A percentile compares a stretch with the other conserved stretches of the same genome.
Conservation (phyloP, 2,797 vertebrate species). For the Onychomys torridus region DNA sequence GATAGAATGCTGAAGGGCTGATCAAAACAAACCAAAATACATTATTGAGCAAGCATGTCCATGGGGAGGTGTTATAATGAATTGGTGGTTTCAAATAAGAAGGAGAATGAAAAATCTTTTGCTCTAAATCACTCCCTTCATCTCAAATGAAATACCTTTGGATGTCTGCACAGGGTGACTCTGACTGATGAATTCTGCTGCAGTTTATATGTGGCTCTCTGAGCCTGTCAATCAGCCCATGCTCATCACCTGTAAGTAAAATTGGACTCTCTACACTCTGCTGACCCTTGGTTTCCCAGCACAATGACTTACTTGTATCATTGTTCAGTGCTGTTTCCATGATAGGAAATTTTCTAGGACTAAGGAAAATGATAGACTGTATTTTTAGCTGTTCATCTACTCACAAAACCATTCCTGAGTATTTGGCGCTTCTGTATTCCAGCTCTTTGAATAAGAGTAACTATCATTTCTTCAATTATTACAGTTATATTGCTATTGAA, state of each 20-base stretch:
- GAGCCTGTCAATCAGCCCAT: constrained; percentile 14
- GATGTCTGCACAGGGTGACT: neutral
- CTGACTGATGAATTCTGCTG: constrained; percentile 32
- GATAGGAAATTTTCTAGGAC: neutral
- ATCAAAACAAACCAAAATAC: constrained; percentile 1
- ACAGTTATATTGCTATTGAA: neutral
- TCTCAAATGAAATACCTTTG: constrained; percentile 43
- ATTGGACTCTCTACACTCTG: neutral
- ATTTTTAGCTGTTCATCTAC: neutral
- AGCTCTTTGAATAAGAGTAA: neutral
- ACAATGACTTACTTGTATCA: neutral
- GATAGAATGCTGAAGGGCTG: neutral
- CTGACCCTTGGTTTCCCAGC: neutral
- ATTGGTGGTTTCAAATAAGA: neutral
- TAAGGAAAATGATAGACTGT: neutral
- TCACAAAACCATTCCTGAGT: neutral
- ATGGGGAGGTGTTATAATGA: neutral
- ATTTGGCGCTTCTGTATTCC: neutral
- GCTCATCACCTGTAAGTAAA: neutral
- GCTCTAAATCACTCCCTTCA: neutral
- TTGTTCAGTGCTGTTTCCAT: neutral
- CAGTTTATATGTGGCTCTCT: neutral
- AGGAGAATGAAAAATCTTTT: constrained; percentile 44
- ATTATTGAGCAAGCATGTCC: neutral
- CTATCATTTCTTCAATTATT: neutral